Percentiles rank a stretch among this genome's conserved stretches.
These are phyloP conservation scores for Pseudachorutes palmiensis DNA, from an alignment of 1,140 invertebrate species.

Conservation along the genomic window DNA sequence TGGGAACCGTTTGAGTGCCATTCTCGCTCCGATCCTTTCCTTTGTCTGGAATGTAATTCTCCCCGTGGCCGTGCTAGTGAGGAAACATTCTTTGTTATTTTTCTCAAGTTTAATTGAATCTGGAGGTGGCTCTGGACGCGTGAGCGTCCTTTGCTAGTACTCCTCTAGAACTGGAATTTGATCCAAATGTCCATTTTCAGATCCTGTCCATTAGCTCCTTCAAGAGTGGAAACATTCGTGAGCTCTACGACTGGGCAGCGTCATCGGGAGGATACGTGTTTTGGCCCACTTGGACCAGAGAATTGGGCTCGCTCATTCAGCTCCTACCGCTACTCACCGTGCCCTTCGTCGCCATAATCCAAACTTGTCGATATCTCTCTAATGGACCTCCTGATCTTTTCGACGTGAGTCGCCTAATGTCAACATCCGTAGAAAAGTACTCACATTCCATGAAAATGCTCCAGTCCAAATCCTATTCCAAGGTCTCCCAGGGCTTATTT, in stretches of 20 bases:
- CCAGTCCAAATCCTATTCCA: background rate
- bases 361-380: constrained; percentile 71
- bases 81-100: too few relatives aligned
- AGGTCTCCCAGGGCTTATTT: too few relatives aligned
- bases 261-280: constrained; percentile 51
- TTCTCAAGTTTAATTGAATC: constrained; percentile 24
- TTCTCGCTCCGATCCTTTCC: constrained; percentile 59
- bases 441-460: background rate
- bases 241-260: constrained; percentile 60
- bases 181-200: constrained; percentile 42
- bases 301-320: constrained; percentile 67
- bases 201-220: constrained; percentile 67
- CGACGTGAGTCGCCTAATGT: constrained; percentile 55
- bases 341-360: constrained; percentile 66
- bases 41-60: constrained; percentile 80
- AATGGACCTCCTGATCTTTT: constrained; percentile 74
- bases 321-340: constrained; percentile 65
- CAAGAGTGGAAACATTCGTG: constrained; percentile 61
- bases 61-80: constrained; percentile 66
- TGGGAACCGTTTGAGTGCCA: constrained; percentile 31
- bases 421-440: too few relatives aligned
- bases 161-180: background rate
- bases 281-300: constrained; percentile 67
- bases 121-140: too few relatives aligned
- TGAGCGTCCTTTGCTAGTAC: too few relatives aligned